A percentile compares a stretch with the other conserved stretches of the same genome.
Conservation (phyloP, 1,140 invertebrate genomes). For the Stegodyphus mimosarum region DNA sequence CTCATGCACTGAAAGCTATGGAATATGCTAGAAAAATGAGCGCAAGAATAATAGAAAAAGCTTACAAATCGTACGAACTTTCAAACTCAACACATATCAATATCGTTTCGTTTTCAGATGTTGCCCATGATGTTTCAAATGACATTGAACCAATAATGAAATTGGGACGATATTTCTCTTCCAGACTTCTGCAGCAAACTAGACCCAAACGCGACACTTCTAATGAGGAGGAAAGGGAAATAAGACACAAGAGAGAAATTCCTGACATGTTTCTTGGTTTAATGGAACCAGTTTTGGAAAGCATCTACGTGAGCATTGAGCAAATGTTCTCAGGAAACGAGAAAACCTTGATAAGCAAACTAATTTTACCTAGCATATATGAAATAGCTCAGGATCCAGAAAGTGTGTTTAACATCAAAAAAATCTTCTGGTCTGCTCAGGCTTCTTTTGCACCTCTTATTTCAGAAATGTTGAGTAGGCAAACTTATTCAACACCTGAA, state of each 20-base stretch:
- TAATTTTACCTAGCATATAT: neutral
- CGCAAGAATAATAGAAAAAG: neutral
- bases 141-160: conserved; percentile 22
- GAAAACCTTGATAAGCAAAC: neutral
- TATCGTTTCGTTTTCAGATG: conserved; percentile 8
- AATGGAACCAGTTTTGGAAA: neutral
- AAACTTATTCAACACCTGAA: neutral
- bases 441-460: neutral
- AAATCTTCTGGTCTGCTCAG: neutral
- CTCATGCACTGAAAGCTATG: neutral
- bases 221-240: too few species aligned
- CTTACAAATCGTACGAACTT: conserved; percentile 9
- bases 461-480: neutral
- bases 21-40: conserved; percentile 1
- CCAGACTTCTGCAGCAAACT: neutral
- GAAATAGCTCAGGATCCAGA: neutral
- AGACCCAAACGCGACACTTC: too few species aligned
- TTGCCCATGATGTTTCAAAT: neutral
- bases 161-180: conserved; percentile 11
- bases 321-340: neutral
- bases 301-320: neutral
- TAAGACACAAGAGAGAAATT: neutral
- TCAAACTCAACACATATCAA: conserved; percentile 21
- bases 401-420: neutral
- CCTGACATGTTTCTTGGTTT: too few species aligned